A percentile compares a stretch with the other conserved stretches of the same genome.
Evolutionary conservation across 2,888 invertebrate genomes (phyloP).

Genomic region (Chrysolina americana): DNA sequence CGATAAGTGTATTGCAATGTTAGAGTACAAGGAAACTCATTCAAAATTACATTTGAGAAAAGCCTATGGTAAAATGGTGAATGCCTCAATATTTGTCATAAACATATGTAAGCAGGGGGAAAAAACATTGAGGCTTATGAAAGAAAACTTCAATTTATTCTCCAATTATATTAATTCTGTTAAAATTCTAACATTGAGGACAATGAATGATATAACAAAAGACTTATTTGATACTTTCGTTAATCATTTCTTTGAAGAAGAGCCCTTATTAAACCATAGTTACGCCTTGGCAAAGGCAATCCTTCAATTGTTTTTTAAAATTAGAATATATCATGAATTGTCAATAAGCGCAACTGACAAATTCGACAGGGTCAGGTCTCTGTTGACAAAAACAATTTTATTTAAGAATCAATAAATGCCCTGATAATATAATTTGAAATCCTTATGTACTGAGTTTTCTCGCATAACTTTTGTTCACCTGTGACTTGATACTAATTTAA

Average conservation of each 20-base stretch:
- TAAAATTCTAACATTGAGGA: conserved; percentile 28
- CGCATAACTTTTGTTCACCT: no score
- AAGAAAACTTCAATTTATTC: neutral
- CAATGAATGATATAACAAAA: conserved; percentile 28
- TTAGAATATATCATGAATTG: neutral
- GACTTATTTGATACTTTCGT: conserved; percentile 24
- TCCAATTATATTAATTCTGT: conserved; percentile 37
- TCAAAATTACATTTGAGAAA: conserved; percentile 40
- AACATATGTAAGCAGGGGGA: no score
- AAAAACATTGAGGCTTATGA: no score
- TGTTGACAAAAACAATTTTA: neutral
- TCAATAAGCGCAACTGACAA: neutral
- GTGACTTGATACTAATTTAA: no score
- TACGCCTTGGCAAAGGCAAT: neutral
- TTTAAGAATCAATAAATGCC: neutral
- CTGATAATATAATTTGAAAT: no score
- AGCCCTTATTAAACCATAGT: neutral
- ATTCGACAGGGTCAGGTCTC: neutral
- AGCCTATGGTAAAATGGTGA: no score
- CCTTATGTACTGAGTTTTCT: no score
- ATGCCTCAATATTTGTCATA: no score
- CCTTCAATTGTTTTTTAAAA: neutral
- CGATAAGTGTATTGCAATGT: conserved; percentile 28
- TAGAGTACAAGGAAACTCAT: conserved; percentile 33
- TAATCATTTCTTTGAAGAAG: conserved; percentile 33